Evolutionary conservation across 2,888 invertebrate genomes (phyloP).

Genomic region (Pseudococcus longispinus): DNA sequence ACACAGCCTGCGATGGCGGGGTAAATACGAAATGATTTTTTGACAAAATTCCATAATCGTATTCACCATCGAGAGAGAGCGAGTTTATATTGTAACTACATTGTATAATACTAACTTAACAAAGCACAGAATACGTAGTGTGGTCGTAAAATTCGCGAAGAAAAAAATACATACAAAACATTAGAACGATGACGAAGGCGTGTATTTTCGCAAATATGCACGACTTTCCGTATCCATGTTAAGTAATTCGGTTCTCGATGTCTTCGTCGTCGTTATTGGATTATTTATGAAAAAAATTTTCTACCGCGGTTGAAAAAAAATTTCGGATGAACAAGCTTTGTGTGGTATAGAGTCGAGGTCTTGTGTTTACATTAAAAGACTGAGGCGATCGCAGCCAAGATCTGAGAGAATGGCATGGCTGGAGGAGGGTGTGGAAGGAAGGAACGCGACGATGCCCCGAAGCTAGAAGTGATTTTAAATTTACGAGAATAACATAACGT

Average conservation of each 20-base stretch:
- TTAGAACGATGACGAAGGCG: background rate
- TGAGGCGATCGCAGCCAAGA: background rate
- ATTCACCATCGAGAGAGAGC: background rate
- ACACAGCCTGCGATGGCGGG: background rate
- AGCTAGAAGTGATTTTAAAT: conserved; percentile 19
- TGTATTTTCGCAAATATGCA: background rate
- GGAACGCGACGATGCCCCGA: background rate
- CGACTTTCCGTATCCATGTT: background rate
- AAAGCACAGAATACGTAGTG: background rate
- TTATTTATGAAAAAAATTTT: background rate
- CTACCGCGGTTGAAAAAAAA: background rate
- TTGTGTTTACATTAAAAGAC: background rate
- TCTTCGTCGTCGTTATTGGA: background rate
- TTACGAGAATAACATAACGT: conserved; percentile 9
- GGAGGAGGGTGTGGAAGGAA: background rate
- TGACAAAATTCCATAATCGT: background rate
- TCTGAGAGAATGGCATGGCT: background rate
- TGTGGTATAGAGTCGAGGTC: background rate
- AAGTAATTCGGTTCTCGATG: background rate
- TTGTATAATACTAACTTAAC: background rate
- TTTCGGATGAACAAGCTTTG: background rate
- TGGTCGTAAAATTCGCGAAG: background rate
- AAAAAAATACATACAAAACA: background rate
- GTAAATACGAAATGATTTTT: background rate
- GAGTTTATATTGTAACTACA: too few relatives aligned